Conservation (phyloP, 2,797 vertebrate genomes). For the Rhynchonycteris naso region DNA sequence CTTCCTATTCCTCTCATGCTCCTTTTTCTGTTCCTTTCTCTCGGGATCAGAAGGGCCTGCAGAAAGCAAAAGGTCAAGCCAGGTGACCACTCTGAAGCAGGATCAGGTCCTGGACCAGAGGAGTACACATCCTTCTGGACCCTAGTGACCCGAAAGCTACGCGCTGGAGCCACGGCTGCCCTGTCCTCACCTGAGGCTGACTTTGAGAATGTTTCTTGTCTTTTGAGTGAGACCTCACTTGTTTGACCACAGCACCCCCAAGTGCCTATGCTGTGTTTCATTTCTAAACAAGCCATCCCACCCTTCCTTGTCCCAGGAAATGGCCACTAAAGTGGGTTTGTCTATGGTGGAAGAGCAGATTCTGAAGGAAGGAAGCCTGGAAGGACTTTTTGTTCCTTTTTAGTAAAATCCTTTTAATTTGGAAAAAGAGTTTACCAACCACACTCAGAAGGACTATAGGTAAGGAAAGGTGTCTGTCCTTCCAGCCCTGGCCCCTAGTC, state of each 20-base stretch:
- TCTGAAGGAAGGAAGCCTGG: not conserved
- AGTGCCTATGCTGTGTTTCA: not conserved
- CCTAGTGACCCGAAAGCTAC: not conserved
- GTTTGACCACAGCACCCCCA: not conserved
- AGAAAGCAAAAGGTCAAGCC: not conserved
- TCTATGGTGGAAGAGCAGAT: not conserved
- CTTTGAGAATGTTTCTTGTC: not conserved
- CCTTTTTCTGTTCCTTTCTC: not conserved
- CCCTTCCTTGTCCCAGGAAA: not conserved
- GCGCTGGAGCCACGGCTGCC: no score
- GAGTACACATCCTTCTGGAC: not conserved
- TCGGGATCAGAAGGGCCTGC: not conserved
- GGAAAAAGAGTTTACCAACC: not conserved
- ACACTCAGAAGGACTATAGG: not conserved
- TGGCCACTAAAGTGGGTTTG: not conserved
- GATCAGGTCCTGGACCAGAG: not conserved
- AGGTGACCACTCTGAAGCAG: not conserved
- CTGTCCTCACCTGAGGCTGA: not conserved
- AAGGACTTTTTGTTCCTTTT: no score
- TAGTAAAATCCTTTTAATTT: not conserved
- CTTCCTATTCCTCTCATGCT: not conserved
- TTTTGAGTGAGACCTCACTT: not conserved
- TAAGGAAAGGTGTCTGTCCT: not conserved
- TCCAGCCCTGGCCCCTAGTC: not conserved
- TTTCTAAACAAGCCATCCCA: not conserved